Evolutionary conservation across 2,888 invertebrate species (phyloP).

Genomic region (Drosophila infuscata): DNA sequence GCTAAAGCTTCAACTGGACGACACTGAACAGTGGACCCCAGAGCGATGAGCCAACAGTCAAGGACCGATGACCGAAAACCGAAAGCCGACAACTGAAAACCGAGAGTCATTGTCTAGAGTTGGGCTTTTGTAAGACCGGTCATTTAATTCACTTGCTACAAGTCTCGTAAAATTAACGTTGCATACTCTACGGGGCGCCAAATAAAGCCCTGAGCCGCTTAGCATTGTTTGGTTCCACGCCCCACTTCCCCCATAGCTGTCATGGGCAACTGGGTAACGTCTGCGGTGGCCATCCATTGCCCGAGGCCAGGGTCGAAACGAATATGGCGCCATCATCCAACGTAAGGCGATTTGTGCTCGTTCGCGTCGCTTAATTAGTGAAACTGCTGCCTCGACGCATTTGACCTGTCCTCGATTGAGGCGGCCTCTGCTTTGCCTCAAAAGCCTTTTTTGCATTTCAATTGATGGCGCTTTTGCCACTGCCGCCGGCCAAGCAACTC

Average conservation of each 20-base stretch:
- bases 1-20: constrained; percentile 34
- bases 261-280: constrained; percentile 31
- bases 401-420: constrained; percentile 46
- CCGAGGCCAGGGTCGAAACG: constrained; percentile 1
- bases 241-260: constrained; percentile 20
- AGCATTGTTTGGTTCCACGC: constrained; percentile 52
- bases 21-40: background rate
- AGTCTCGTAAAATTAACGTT: constrained; percentile 65
- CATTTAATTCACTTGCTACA: constrained; percentile 71
- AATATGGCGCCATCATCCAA: constrained; percentile 14
- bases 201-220: constrained; percentile 53
- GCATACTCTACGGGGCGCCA: constrained; percentile 54
- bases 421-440: constrained; percentile 46
- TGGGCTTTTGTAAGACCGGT: constrained; percentile 21
- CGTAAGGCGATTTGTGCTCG: constrained; percentile 61
- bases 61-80: constrained; percentile 10
- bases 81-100: constrained; percentile 14
- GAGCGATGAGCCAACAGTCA: background rate
- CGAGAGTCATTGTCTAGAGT: constrained; percentile 24
- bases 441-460: constrained; percentile 74
- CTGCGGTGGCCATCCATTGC: constrained; percentile 20
- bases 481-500: constrained; percentile 23
- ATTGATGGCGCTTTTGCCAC: constrained; percentile 58
- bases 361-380: constrained; percentile 67
- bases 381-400: constrained; percentile 70